phyloP scores from a whole-genome alignment of 2,888 invertebrate species.

The Pterostichus niger region DNA sequence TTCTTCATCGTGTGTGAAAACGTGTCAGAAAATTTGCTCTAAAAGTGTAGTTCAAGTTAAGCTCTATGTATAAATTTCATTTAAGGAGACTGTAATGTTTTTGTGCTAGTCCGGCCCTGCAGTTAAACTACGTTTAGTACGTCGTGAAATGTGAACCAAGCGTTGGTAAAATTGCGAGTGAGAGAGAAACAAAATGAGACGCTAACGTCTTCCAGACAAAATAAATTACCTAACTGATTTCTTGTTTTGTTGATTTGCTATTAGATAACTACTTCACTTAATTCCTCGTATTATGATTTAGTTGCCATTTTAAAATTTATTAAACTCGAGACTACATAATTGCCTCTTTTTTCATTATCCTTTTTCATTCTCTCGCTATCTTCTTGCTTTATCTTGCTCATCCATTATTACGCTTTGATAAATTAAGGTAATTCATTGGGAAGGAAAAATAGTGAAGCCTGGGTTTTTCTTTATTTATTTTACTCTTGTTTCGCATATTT shows the following conservation, averaged over 20 bases:
- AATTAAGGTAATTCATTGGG: slow-evolving; percentile 48
- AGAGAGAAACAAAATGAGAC: slow-evolving; percentile 36
- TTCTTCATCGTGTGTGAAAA: not conserved
- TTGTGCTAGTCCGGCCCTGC: not conserved
- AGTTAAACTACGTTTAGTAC: slow-evolving; percentile 1
- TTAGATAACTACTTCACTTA: slow-evolving; percentile 44
- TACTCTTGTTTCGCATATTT: slow-evolving; percentile 7
- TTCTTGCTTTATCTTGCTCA: not conserved
- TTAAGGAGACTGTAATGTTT: not conserved
- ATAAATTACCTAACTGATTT: slow-evolving; percentile 56
- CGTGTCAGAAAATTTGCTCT: not conserved
- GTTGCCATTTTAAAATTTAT: slow-evolving; percentile 51
- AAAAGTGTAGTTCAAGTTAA: not conserved
- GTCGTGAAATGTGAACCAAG: slow-evolving; percentile 49
- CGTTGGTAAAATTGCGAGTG: slow-evolving; percentile 34
- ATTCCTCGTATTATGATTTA: slow-evolving; percentile 46
- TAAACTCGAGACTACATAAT: slow-evolving; percentile 28
- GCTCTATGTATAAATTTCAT: not conserved
- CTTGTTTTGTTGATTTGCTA: slow-evolving; percentile 54
- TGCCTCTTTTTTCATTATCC: slow-evolving; percentile 40
- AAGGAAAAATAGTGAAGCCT: slow-evolving; percentile 20
- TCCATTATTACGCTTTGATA: slow-evolving; percentile 47
- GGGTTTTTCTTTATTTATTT: slow-evolving; percentile 19
- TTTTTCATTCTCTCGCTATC: not conserved
- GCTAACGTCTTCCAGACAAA: slow-evolving; percentile 3